Conservation (phyloP, 1,140 invertebrate species). For the Drosophila pachea region DNA sequence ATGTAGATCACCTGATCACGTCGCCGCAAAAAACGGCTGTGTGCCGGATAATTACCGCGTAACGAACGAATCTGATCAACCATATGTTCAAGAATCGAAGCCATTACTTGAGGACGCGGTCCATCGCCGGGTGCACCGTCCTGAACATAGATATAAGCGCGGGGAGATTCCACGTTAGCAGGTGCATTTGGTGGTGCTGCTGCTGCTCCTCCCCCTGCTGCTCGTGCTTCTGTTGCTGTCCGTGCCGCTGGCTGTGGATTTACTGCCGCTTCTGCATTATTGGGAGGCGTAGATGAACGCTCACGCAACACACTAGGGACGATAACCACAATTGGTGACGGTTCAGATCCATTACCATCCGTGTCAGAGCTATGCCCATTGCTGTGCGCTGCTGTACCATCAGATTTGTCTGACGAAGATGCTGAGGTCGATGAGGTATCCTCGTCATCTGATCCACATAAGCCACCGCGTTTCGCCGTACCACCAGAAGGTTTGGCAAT, state of each 20-base stretch:
- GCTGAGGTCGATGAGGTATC: conserved; percentile 62
- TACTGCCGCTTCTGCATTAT: conserved; percentile 19
- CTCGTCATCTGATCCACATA: conserved; percentile 60
- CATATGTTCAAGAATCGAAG: conserved; percentile 50
- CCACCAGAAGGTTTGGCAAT: neutral
- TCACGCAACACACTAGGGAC: conserved; percentile 31
- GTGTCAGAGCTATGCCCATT: conserved; percentile 37
- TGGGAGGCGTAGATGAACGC: conserved; percentile 17
- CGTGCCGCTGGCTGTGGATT: conserved; percentile 1
- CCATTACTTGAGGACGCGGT: conserved; percentile 27
- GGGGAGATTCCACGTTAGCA: conserved; percentile 15
- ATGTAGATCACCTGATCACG: conserved; percentile 69
- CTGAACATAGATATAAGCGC: conserved; percentile 54
- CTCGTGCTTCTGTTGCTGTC: neutral
- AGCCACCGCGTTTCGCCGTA: neutral
- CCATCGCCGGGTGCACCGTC: conserved; percentile 23
- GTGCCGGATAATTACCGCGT: conserved; percentile 58
- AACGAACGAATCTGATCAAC: conserved; percentile 35
- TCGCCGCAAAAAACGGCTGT: conserved; percentile 64
- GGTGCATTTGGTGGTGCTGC: neutral
- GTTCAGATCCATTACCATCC: conserved; percentile 4
- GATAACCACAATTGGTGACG: conserved; percentile 54
- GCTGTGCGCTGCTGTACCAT: conserved; percentile 23
- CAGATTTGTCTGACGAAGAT: conserved; percentile 62
- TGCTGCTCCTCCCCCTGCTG: conserved; percentile 2